phyloP scores from a whole-genome alignment of 2,888 invertebrate species.

The Trichogramma evanescens region DNA sequence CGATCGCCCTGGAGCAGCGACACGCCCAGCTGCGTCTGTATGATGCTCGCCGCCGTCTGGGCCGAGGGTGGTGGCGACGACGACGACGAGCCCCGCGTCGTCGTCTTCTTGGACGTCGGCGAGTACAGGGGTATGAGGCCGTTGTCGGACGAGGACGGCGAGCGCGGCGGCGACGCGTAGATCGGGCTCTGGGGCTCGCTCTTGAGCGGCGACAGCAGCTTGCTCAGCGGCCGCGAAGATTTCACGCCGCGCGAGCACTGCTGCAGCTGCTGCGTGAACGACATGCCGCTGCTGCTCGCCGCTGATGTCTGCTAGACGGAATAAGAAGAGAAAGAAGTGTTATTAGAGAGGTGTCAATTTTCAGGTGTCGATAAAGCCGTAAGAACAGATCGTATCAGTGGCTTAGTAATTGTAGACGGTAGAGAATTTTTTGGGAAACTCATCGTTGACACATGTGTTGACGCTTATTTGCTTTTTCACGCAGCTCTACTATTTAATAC shows the following conservation, averaged over 20 bases:
- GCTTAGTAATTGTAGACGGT: too few species aligned
- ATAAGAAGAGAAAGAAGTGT: too few species aligned
- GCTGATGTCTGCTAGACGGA: too few species aligned
- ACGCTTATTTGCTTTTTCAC: too few species aligned
- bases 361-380: too few species aligned
- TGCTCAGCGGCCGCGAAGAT: constrained; percentile 56
- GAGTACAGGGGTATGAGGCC: constrained; percentile 47
- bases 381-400: too few species aligned
- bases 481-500: too few species aligned
- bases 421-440: too few species aligned
- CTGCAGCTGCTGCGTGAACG: constrained; percentile 89
- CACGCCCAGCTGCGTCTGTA: constrained; percentile 44
- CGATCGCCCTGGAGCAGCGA: constrained; percentile 41
- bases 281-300: constrained; percentile 50
- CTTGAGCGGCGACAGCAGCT: constrained; percentile 55
- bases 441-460: too few species aligned
- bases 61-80: constrained; percentile 45
- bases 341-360: too few species aligned
- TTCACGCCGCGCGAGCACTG: constrained; percentile 68
- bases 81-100: constrained; percentile 38
- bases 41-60: constrained; percentile 43
- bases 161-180: constrained; percentile 75
- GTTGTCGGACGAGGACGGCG: constrained; percentile 54
- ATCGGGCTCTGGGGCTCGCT: constrained; percentile 67
- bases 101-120: constrained; percentile 33